These are phyloP conservation scores for Delphinus delphis DNA, from an alignment of 2,113 vertebrate species.

Conservation along the genomic window DNA sequence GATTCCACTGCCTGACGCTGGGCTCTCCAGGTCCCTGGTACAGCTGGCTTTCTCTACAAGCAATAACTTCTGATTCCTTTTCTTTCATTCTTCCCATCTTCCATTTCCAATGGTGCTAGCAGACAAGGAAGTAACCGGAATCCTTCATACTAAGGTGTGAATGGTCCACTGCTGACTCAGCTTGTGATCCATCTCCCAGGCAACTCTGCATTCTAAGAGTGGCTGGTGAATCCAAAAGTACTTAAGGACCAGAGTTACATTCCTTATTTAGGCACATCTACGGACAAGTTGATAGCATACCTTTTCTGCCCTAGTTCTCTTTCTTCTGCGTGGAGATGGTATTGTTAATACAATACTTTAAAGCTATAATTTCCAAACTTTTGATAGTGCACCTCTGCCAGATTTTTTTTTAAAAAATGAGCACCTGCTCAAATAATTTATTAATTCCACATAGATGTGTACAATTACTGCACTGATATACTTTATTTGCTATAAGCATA, in stretches of 20 bases:
- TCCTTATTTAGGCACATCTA: background rate
- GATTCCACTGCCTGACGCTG: fast-evolving
- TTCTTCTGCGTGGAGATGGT: background rate
- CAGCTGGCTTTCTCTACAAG: background rate
- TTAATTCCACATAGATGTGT: background rate
- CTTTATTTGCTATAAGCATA: background rate
- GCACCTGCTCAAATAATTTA: background rate
- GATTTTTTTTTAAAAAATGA: background rate
- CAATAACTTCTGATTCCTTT: background rate
- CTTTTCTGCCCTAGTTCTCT: background rate
- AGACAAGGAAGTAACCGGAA: background rate
- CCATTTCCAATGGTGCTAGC: fast-evolving
- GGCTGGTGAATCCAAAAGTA: background rate
- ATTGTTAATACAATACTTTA: background rate
- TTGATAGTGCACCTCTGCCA: fast-evolving
- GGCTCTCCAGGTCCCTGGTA: background rate
- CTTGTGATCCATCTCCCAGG: background rate
- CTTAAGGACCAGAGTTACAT: background rate
- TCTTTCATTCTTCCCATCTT: background rate
- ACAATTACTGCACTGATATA: background rate
- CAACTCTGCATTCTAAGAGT: background rate
- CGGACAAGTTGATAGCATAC: background rate
- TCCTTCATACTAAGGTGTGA: background rate
- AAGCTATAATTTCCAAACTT: background rate
- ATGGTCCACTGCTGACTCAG: background rate